Evolutionary conservation across 2,797 vertebrate species (phyloP).

Genomic region (Hephaestus fuliginosus): DNA sequence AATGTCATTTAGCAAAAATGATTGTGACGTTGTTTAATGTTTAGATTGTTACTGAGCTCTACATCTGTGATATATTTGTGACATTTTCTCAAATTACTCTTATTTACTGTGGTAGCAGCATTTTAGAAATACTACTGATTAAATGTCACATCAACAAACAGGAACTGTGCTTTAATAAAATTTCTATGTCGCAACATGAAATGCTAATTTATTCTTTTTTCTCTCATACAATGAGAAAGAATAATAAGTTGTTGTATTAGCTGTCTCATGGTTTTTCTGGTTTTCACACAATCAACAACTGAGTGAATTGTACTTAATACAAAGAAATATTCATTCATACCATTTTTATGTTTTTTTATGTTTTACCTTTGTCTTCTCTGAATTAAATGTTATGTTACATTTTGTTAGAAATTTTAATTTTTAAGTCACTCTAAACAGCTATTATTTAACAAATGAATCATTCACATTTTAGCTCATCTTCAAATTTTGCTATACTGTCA

Average conservation of each 20-base stretch:
- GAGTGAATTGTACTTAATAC: not conserved
- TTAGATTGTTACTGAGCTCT: not conserved
- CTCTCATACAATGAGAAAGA: not conserved
- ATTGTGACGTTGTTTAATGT: not conserved
- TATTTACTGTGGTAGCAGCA: not conserved
- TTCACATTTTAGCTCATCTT: not conserved
- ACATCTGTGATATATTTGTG: slow-evolving; percentile 4
- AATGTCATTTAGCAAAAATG: not conserved
- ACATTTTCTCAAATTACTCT: not conserved
- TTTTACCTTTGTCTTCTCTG: no score
- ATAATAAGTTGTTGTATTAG: not conserved
- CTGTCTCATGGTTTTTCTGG: not conserved
- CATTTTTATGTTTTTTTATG: not conserved
- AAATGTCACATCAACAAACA: slow-evolving; percentile 29
- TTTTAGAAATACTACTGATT: slow-evolving; percentile 13
- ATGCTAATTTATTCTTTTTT: slow-evolving; percentile 16
- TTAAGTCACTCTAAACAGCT: not conserved
- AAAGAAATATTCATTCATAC: not conserved
- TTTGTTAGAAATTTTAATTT: not conserved
- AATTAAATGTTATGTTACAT: not conserved
- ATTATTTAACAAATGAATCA: not conserved
- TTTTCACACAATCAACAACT: not conserved
- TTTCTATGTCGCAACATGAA: slow-evolving; percentile 5
- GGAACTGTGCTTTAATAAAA: slow-evolving; percentile 3
- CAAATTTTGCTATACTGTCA: not conserved